phyloP scores from a whole-genome alignment of 2,113 vertebrate genomes.

The Suricata suricatta region DNA sequence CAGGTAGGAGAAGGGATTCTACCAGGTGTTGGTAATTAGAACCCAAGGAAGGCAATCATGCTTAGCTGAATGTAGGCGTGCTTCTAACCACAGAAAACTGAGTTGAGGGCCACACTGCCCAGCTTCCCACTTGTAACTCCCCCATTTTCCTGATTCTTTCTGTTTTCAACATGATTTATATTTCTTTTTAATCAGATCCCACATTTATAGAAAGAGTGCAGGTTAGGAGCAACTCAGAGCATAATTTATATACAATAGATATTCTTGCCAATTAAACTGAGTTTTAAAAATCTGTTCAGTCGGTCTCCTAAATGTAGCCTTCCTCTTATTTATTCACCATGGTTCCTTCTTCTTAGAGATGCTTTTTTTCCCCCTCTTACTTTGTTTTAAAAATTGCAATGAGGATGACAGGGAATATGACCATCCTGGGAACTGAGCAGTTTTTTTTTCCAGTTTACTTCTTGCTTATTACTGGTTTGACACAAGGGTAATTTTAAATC shows the following conservation, averaged over 20 bases:
- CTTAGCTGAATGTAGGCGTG: background rate
- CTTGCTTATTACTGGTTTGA: background rate
- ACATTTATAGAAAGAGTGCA: background rate
- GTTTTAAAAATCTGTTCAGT: background rate
- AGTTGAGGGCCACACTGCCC: background rate
- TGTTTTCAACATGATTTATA: background rate
- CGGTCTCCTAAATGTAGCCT: background rate
- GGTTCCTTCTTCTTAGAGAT: background rate
- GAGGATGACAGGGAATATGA: background rate
- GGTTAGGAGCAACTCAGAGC: background rate
- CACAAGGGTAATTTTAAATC: background rate
- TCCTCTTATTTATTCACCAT: background rate
- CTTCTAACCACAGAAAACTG: background rate
- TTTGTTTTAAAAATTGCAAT: background rate
- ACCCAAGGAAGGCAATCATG: background rate
- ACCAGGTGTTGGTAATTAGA: slow-evolving; percentile 14
- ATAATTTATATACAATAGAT: background rate
- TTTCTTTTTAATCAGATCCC: background rate
- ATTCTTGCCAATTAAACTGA: background rate
- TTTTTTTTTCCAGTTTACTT: background rate
- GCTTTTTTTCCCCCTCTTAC: background rate
- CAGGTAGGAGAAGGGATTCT: background rate
- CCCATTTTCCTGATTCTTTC: background rate
- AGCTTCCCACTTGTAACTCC: background rate
- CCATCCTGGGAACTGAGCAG: background rate